Conservation (phyloP, 2,888 invertebrate genomes). For the Lampropteryx suffumata region DNA sequence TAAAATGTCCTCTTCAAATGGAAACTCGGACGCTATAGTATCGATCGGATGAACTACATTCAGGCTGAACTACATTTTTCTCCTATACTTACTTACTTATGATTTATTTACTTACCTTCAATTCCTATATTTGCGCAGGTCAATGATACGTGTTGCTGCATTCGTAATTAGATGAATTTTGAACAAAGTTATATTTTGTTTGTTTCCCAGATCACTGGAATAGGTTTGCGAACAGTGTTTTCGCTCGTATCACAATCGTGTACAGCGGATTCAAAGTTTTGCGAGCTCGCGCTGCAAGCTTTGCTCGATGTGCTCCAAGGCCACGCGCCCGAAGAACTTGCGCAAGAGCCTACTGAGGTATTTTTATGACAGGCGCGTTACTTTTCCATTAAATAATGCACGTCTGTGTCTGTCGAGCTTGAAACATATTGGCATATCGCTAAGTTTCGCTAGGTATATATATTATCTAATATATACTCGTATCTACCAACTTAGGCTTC, state of each 20-base stretch:
- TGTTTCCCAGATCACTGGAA: slow-evolving; percentile 86
- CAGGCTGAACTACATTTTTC: no score
- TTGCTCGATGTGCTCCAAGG: slow-evolving; percentile 96
- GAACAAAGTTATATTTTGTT: background rate
- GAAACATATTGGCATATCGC: slow-evolving; percentile 27
- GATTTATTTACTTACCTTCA: no score
- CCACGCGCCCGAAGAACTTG: slow-evolving; percentile 92
- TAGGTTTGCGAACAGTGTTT: slow-evolving; percentile 93
- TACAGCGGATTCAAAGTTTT: slow-evolving; percentile 90
- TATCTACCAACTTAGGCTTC: background rate
- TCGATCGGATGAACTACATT: no score
- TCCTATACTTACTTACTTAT: no score
- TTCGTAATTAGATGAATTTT: no score
- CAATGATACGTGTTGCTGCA: no score
- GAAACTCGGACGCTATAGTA: no score
- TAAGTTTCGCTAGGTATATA: no score
- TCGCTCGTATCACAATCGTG: slow-evolving; percentile 95
- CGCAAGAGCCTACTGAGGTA: slow-evolving; percentile 90
- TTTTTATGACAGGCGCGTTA: slow-evolving; percentile 32
- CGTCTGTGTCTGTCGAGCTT: slow-evolving; percentile 21
- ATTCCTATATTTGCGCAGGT: no score
- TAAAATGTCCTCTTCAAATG: no score
- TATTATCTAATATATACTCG: no score
- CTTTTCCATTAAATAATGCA: slow-evolving; percentile 25
- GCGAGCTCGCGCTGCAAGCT: slow-evolving; percentile 93